A percentile compares a stretch with the other conserved stretches of the same genome.
Conservation (phyloP, 2,888 invertebrate species). For the Hoplodrina blanda region DNA sequence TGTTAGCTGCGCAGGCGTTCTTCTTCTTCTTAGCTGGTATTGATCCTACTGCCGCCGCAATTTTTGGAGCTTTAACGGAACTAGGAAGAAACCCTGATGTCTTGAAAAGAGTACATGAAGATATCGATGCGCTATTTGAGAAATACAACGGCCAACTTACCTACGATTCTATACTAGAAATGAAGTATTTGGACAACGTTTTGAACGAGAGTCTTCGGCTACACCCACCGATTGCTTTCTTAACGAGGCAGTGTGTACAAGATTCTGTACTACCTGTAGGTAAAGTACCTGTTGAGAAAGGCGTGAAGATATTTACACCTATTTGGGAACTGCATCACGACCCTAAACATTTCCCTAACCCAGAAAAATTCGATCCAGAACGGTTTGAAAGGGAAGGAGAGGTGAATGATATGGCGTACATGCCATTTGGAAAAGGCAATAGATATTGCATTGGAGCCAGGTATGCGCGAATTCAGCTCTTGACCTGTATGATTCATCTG, state of each 20-base stretch:
- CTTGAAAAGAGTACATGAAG: slow-evolving; percentile 60
- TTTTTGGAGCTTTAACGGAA: slow-evolving; percentile 69
- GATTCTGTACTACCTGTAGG: slow-evolving; percentile 76
- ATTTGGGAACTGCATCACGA: slow-evolving; percentile 82
- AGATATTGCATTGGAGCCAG: slow-evolving; percentile 83
- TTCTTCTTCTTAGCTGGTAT: slow-evolving; percentile 73
- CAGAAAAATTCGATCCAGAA: slow-evolving; percentile 83
- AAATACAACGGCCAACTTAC: slow-evolving; percentile 39
- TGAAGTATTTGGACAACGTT: slow-evolving; percentile 77
- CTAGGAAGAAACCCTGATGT: slow-evolving; percentile 74
- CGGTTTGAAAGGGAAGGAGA: slow-evolving; percentile 72
- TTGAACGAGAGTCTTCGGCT: slow-evolving; percentile 73
- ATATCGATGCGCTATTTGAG: slow-evolving; percentile 46
- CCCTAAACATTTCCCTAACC: slow-evolving; percentile 81
- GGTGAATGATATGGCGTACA: slow-evolving; percentile 71
- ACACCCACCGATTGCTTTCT: slow-evolving; percentile 75
- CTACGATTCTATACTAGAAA: slow-evolving; percentile 66
- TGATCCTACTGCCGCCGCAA: slow-evolving; percentile 68
- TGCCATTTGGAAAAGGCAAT: slow-evolving; percentile 85
- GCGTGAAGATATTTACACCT: slow-evolving; percentile 74
- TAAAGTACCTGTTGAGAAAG: slow-evolving; percentile 75
- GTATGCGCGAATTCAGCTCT: slow-evolving; percentile 73
- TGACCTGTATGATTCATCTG: slow-evolving; percentile 70
- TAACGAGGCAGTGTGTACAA: slow-evolving; percentile 69
- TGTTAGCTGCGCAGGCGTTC: slow-evolving; percentile 61